phyloP scores from a whole-genome alignment of 2,113 vertebrate species.

The Ceuthmochares aereus region DNA sequence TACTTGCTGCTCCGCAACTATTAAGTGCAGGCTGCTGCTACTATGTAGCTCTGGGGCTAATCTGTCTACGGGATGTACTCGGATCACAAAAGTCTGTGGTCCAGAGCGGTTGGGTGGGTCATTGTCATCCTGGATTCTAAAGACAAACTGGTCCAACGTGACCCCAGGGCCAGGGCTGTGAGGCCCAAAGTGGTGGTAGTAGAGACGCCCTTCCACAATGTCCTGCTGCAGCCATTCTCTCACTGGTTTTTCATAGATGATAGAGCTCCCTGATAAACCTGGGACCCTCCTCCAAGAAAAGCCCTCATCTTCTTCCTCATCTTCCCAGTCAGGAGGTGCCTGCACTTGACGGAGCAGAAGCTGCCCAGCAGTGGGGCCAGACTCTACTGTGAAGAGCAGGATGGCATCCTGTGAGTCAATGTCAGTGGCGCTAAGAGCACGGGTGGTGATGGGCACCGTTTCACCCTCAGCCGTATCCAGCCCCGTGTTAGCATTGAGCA shows the following conservation, averaged over 20 bases:
- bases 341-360: constrained; percentile 89
- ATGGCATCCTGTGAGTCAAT: constrained; percentile 92
- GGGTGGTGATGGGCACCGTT: constrained; percentile 81
- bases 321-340: constrained; percentile 85
- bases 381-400: constrained; percentile 83
- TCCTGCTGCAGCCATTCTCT: constrained; percentile 91
- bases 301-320: constrained; percentile 65
- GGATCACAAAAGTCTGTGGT: constrained; percentile 84
- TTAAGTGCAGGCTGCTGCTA: constrained; percentile 87
- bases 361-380: constrained; percentile 82
- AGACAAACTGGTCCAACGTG: constrained; percentile 87
- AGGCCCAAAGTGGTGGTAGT: constrained; percentile 87
- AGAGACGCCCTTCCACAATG: constrained; percentile 87
- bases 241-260: constrained; percentile 88
- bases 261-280: constrained; percentile 44
- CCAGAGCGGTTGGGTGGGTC: constrained; percentile 92
- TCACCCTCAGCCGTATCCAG: constrained; percentile 89
- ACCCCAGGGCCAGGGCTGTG: constrained; percentile 83
- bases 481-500: constrained; percentile 93
- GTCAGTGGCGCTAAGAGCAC: constrained; percentile 89
- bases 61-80: constrained; percentile 89
- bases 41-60: constrained; percentile 87
- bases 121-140: constrained; percentile 92
- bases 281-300: constrained; percentile 65
- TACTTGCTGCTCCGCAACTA: constrained; percentile 90